These are phyloP conservation scores for Amblyteles armatorius DNA, from an alignment of 2,888 invertebrate species.

Conservation along the genomic window DNA sequence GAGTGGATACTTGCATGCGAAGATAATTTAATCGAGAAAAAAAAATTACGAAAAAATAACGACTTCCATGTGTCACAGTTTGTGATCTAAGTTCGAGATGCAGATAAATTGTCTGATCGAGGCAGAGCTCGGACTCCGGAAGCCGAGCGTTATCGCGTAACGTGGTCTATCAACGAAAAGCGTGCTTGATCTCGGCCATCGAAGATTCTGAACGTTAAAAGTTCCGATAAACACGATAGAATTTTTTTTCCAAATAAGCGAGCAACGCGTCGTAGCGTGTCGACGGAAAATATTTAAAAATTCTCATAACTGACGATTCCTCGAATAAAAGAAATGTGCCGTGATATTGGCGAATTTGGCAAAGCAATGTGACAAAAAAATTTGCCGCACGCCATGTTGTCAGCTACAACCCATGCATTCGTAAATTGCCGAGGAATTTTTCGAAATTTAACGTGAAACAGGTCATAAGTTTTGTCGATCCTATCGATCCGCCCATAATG, in stretches of 20 bases:
- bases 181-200: constrained; percentile 45
- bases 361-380: constrained; percentile 77
- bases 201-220: constrained; percentile 30
- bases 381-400: constrained; percentile 87
- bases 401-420: constrained; percentile 82
- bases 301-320: background rate
- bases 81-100: background rate
- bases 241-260: background rate
- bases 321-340: background rate
- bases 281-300: background rate
- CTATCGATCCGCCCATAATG: constrained; percentile 34
- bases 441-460: constrained; percentile 23
- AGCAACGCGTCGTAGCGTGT: constrained; percentile 13
- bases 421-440: constrained; percentile 68
- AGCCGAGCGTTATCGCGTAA: constrained; percentile 20
- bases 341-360: constrained; percentile 47
- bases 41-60: constrained; percentile 1
- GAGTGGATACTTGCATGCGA: background rate
- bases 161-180: constrained; percentile 55
- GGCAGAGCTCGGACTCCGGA: background rate
- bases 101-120: constrained; percentile 17
- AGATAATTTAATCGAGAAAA: constrained; percentile 1
- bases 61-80: background rate
- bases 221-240: background rate
- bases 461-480: constrained; percentile 6